These are phyloP conservation scores for Sceliomorpha sp. DNA, from an alignment of 2,888 invertebrate genomes.

Conservation along the genomic window DNA sequence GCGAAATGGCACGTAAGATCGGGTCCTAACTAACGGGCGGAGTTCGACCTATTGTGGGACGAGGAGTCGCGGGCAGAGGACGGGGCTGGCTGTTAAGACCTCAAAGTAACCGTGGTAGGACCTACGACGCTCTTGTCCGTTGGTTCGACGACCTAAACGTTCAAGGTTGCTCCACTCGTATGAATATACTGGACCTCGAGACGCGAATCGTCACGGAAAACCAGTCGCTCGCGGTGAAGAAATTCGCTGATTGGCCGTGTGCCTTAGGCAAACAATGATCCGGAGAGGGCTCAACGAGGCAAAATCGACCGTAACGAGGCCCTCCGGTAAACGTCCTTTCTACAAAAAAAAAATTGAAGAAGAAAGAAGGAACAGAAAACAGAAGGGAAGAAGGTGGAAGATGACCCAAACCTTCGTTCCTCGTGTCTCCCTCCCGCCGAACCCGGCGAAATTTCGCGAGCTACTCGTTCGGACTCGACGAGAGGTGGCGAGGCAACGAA, in stretches of 20 bases:
- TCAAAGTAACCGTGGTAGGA: constrained; percentile 48
- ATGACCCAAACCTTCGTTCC: too few relatives aligned
- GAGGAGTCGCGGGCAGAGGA: constrained; percentile 30
- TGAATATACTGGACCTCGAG: constrained; percentile 65
- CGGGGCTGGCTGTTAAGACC: constrained; percentile 32
- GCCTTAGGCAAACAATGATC: constrained; percentile 25
- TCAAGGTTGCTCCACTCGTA: constrained; percentile 70
- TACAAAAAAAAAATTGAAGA: too few relatives aligned
- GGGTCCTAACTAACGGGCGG: constrained; percentile 34
- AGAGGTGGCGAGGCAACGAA: too few relatives aligned
- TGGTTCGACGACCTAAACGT: constrained; percentile 73
- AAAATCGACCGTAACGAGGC: too few relatives aligned
- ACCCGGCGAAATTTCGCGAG: too few relatives aligned
- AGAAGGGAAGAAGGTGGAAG: too few relatives aligned
- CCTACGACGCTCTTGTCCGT: constrained; percentile 55
- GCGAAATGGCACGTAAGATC: constrained; percentile 28
- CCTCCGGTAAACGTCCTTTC: too few relatives aligned
- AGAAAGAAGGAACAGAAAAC: too few relatives aligned
- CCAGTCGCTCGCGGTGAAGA: constrained; percentile 45
- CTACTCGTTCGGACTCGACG: too few relatives aligned
- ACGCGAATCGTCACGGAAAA: constrained; percentile 61
- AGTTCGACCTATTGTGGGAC: constrained; percentile 31
- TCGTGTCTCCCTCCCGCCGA: too few relatives aligned
- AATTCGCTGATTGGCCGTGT: constrained; percentile 38
- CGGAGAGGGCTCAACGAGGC: constrained; percentile 7